A percentile compares a stretch with the other conserved stretches of the same genome.
Evolutionary conservation across 1,140 invertebrate species (phyloP).

Genomic region (Drosophila fuyamai): DNA sequence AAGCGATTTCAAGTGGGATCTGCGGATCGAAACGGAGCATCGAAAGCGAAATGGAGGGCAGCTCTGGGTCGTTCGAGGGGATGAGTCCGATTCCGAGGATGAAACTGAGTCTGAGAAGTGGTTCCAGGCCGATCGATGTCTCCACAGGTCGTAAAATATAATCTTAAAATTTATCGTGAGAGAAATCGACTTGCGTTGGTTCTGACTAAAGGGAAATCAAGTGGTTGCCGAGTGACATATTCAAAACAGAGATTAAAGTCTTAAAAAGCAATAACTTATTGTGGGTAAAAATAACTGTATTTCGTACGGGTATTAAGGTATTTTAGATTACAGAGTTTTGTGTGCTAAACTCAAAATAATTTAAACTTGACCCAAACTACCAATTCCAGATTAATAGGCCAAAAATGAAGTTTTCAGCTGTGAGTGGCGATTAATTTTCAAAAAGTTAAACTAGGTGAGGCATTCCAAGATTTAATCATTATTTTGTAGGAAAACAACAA

Average conservation of each 20-base stretch:
- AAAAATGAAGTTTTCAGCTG: too few species aligned
- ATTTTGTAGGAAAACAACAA: too few species aligned
- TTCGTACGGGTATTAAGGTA: too few species aligned
- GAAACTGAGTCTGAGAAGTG: constrained; percentile 43
- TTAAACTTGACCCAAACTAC: too few species aligned
- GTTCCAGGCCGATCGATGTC: constrained; percentile 37
- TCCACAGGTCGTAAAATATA: constrained; percentile 14
- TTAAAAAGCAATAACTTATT: background rate
- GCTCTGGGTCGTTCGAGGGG: constrained; percentile 2
- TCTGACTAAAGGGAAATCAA: constrained; percentile 10
- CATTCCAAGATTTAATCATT: too few species aligned
- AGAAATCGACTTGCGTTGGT: constrained; percentile 29
- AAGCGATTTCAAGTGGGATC: constrained; percentile 41
- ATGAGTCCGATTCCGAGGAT: constrained; percentile 15
- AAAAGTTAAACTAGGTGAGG: too few species aligned
- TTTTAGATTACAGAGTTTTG: too few species aligned
- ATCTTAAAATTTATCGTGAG: constrained; percentile 47
- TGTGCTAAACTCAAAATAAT: too few species aligned
- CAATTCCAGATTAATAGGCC: too few species aligned
- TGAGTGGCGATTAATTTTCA: too few species aligned
- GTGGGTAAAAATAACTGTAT: background rate
- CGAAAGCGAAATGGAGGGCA: constrained; percentile 59
- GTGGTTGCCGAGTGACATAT: background rate
- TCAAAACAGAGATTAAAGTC: background rate
- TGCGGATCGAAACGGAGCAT: constrained; percentile 8